Evolutionary conservation across 2,113 vertebrate genomes (phyloP).

Genomic region (Lynx canadensis): DNA sequence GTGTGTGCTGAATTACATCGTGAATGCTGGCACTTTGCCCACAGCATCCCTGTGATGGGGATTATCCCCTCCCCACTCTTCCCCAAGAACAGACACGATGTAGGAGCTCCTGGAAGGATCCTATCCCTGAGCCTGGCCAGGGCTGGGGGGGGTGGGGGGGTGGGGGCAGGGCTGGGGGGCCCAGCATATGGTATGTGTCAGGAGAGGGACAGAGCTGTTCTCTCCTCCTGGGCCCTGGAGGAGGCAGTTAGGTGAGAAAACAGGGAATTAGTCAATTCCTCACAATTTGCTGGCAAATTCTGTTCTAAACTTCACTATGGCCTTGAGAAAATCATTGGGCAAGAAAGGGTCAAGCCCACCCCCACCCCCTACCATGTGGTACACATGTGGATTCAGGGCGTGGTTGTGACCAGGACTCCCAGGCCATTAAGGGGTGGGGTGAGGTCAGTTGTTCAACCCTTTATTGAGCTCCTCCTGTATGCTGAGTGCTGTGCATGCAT

Average conservation of each 20-base stretch:
- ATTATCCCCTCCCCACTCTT: not conserved
- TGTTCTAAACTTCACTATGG: not conserved
- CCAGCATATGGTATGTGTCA: not conserved
- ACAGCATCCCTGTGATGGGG: not conserved
- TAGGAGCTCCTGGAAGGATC: not conserved
- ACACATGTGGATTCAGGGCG: not conserved
- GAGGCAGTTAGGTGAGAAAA: not conserved
- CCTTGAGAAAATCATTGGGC: constrained; percentile 4
- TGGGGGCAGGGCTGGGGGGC: not conserved
- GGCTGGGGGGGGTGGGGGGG: not conserved
- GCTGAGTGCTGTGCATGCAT: not conserved
- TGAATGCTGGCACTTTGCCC: not conserved
- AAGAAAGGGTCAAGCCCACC: not conserved
- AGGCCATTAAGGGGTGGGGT: not conserved
- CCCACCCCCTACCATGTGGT: not conserved
- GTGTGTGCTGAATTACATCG: not conserved
- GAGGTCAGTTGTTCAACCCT: not conserved
- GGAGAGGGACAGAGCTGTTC: not conserved
- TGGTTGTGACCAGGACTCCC: not conserved
- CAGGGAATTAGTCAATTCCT: not conserved
- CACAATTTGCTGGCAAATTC: not conserved
- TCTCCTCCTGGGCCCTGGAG: too few relatives aligned
- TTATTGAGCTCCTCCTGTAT: not conserved
- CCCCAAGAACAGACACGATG: not conserved
- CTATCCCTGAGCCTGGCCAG: not conserved